Evolutionary conservation across 2,797 vertebrate genomes (phyloP).

Genomic region (Neosilurus hyrtlii): DNA sequence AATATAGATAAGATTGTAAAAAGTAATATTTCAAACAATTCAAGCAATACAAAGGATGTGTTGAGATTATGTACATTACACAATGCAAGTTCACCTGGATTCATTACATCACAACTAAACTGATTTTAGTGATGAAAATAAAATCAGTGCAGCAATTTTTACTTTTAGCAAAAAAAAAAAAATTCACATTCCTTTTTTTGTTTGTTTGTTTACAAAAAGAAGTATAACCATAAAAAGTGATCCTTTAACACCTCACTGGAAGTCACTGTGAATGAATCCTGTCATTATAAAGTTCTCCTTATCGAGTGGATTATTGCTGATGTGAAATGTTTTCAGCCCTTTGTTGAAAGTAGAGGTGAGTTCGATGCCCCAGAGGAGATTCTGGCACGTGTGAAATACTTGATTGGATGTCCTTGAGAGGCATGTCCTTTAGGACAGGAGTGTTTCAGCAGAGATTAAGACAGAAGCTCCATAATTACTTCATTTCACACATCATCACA

Average conservation of each 20-base stretch:
- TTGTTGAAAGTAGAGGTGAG: slow-evolving; percentile 55
- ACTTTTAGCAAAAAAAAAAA: neutral
- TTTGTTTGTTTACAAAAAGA: neutral
- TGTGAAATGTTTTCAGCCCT: slow-evolving; percentile 57
- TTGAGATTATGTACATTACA: neutral
- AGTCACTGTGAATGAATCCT: neutral
- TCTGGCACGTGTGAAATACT: slow-evolving; percentile 46
- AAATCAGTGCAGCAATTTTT: neutral
- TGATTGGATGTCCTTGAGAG: slow-evolving; percentile 52
- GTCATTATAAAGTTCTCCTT: neutral
- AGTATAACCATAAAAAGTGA: slow-evolving; percentile 7
- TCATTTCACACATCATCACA: neutral
- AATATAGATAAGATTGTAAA: neutral
- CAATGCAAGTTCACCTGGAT: too few species aligned
- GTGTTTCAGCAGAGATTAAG: slow-evolving; percentile 1
- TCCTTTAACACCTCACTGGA: neutral
- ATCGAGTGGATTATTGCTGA: slow-evolving; percentile 70
- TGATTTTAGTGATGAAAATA: neutral
- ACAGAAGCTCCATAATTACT: neutral
- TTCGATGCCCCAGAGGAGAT: slow-evolving; percentile 44
- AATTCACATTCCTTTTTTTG: neutral
- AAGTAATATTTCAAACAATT: neutral
- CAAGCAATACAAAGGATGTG: neutral
- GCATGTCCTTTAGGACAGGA: slow-evolving; percentile 32
- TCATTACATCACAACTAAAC: neutral